Conservation (phyloP, 2,113 vertebrate genomes). For the Danionella cerebrum region DNA sequence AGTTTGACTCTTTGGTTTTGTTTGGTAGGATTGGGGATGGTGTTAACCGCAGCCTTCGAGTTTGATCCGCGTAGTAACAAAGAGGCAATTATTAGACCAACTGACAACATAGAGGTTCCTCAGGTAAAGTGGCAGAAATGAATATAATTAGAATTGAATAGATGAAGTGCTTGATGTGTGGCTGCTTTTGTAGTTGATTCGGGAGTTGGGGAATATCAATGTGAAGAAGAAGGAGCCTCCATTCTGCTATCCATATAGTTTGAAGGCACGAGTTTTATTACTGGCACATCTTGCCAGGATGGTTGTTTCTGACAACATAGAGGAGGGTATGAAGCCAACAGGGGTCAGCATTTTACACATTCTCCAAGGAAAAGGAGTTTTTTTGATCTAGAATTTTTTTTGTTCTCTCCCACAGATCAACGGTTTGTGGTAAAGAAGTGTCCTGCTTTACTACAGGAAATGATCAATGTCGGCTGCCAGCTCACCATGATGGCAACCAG, state of each 20-base stretch:
- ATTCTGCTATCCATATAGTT: constrained; percentile 93
- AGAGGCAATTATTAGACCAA: constrained; percentile 91
- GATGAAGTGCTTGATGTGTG: neutral
- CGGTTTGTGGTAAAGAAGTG: constrained; percentile 92
- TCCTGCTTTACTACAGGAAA: constrained; percentile 93
- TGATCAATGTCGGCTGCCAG: constrained; percentile 97
- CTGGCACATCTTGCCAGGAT: constrained; percentile 86
- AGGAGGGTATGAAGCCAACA: constrained; percentile 82
- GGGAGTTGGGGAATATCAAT: constrained; percentile 94
- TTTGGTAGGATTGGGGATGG: constrained; percentile 84
- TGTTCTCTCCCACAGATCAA: constrained; percentile 81
- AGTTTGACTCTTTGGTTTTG: constrained; percentile 1
- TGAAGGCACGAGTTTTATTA: constrained; percentile 91
- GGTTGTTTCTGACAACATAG: constrained; percentile 86
- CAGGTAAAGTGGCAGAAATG: constrained; percentile 65
- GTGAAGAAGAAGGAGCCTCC: constrained; percentile 98
- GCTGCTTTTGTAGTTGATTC: constrained; percentile 76
- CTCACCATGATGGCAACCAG: constrained; percentile 96
- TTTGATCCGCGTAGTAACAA: constrained; percentile 98
- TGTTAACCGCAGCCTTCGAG: constrained; percentile 91
- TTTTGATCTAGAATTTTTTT: neutral
- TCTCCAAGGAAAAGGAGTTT: neutral
- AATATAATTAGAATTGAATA: neutral
- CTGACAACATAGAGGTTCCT: constrained; percentile 92
- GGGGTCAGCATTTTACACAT: too few relatives aligned